Percentiles rank a stretch among this genome's conserved stretches.
phyloP scores from a whole-genome alignment of 2,888 invertebrate species.

The Mactromeris polynyma region DNA sequence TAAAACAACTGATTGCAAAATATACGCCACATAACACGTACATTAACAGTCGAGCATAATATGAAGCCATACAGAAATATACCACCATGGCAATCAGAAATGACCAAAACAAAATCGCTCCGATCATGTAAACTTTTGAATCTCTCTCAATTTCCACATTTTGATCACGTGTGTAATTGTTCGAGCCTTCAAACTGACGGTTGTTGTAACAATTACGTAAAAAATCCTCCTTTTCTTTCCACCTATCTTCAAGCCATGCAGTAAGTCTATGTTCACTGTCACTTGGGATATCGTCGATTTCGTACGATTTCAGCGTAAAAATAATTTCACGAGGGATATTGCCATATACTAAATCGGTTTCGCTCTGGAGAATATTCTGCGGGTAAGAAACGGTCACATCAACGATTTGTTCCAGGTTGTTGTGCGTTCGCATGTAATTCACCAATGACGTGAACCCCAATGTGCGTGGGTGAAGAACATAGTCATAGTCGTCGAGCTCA shows the following conservation, averaged over 20 bases:
- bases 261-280: slow-evolving; percentile 69
- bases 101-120: slow-evolving; percentile 44
- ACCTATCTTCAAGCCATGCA: slow-evolving; percentile 86
- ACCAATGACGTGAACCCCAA: slow-evolving; percentile 90
- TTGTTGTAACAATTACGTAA: slow-evolving; percentile 79
- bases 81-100: background rate
- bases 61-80: background rate
- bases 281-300: slow-evolving; percentile 73
- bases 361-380: slow-evolving; percentile 92
- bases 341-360: slow-evolving; percentile 91
- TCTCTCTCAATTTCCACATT: slow-evolving; percentile 46
- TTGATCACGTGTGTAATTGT: slow-evolving; percentile 27
- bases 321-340: slow-evolving; percentile 92
- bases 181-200: slow-evolving; percentile 15
- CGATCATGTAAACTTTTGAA: slow-evolving; percentile 40
- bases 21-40: background rate
- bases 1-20: slow-evolving; percentile 1
- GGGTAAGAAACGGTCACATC: slow-evolving; percentile 95
- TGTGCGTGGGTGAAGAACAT: slow-evolving; percentile 94
- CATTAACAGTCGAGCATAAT: background rate
- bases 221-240: slow-evolving; percentile 87
- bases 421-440: slow-evolving; percentile 87
- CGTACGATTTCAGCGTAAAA: slow-evolving; percentile 90
- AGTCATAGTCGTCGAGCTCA: slow-evolving; percentile 90
- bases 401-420: slow-evolving; percentile 92